Conservation (phyloP, 2,113 vertebrate species). For the Corythornis vintsioides region DNA sequence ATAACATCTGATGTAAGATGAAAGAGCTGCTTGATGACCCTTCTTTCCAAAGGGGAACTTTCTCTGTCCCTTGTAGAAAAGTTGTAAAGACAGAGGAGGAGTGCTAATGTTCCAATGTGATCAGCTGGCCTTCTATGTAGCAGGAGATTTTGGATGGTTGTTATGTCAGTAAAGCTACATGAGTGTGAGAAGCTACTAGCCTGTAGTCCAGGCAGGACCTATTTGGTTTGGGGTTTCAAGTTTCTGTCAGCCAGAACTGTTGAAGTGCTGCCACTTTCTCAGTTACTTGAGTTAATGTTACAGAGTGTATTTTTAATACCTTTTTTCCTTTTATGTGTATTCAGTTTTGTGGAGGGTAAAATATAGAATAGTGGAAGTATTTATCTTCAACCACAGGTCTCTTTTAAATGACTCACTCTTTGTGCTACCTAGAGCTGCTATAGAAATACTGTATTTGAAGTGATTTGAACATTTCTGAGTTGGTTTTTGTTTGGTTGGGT, state of each 20-base stretch:
- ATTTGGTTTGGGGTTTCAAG: neutral
- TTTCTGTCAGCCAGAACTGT: neutral
- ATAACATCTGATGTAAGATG: neutral
- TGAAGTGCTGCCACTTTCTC: neutral
- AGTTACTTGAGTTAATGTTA: neutral
- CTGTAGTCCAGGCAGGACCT: neutral
- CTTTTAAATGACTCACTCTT: neutral
- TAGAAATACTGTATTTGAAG: neutral
- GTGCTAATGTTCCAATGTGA: neutral
- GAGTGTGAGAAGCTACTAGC: neutral
- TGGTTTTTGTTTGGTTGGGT: neutral
- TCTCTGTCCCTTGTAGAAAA: neutral
- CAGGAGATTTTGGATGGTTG: neutral
- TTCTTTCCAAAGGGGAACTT: neutral
- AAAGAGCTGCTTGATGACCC: neutral
- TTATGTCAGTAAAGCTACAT: neutral
- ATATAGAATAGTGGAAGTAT: neutral
- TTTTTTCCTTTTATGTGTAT: neutral
- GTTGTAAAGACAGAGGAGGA: neutral
- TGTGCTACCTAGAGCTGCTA: neutral
- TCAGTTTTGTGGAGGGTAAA: neutral
- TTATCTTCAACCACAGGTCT: neutral
- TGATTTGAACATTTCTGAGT: neutral
- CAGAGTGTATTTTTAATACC: neutral
- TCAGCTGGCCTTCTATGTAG: neutral